These are phyloP conservation scores for Callorhinus ursinus DNA, from an alignment of 2,113 vertebrate genomes.

Conservation along the genomic window DNA sequence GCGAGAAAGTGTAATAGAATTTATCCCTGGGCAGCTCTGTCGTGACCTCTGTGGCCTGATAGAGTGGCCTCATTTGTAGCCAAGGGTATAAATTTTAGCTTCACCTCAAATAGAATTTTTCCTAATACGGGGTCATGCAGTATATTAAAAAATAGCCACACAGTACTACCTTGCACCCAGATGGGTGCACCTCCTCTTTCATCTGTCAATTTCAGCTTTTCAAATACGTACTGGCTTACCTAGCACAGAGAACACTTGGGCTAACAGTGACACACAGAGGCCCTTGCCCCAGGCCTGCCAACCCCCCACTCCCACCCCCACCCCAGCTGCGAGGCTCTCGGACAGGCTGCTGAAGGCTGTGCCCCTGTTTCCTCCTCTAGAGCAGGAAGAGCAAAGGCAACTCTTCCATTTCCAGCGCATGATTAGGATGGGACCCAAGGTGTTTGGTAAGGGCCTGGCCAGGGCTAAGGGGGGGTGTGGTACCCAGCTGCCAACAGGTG, in stretches of 20 bases:
- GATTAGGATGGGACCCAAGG: not conserved
- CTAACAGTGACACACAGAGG: not conserved
- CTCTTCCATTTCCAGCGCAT: rapidly evolving
- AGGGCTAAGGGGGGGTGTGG: too few species aligned
- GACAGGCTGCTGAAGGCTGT: rapidly evolving
- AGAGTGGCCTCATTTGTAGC: not conserved
- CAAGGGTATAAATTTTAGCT: not conserved
- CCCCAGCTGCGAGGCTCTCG: rapidly evolving
- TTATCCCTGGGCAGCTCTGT: not conserved
- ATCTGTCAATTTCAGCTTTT: not conserved
- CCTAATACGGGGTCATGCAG: not conserved
- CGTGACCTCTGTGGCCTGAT: not conserved
- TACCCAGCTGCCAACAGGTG: not conserved
- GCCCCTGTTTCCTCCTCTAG: too few species aligned
- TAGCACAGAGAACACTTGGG: rapidly evolving
- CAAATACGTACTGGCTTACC: not conserved
- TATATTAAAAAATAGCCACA: not conserved
- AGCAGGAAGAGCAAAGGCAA: not conserved
- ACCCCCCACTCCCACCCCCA: not conserved
- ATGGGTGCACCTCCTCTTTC: not conserved
- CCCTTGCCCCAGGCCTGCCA: not conserved
- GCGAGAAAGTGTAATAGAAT: not conserved
- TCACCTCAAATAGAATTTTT: not conserved
- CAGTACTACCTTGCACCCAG: rapidly evolving
- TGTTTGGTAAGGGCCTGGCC: not conserved